phyloP scores from a whole-genome alignment of 2,888 invertebrate species.

The Amphipyra tragopoginis region DNA sequence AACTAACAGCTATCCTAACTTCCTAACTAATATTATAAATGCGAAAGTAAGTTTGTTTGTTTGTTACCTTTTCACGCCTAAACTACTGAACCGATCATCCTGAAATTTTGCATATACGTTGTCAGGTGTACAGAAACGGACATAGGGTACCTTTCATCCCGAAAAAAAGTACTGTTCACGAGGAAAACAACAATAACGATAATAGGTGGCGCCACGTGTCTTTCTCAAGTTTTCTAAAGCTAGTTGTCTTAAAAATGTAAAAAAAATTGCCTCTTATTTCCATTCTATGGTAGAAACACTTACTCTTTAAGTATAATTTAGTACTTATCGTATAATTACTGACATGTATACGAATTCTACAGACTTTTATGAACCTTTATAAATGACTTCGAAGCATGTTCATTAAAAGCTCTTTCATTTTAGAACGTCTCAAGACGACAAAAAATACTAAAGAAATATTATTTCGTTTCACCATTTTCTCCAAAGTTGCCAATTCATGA shows the following conservation, averaged over 20 bases:
- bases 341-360: conserved; percentile 3
- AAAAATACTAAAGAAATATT: conserved; percentile 67
- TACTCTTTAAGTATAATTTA: conserved; percentile 6
- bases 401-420: conserved; percentile 57
- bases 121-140: no score
- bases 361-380: conserved; percentile 29
- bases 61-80: no score
- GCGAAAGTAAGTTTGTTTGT: no score
- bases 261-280: not conserved
- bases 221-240: no score
- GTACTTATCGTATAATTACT: conserved; percentile 10
- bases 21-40: no score
- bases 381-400: conserved; percentile 49
- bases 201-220: no score
- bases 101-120: no score
- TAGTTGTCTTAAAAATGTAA: not conserved
- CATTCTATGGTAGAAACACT: not conserved
- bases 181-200: no score
- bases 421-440: conserved; percentile 58
- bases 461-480: conserved; percentile 64
- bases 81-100: no score
- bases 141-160: no score
- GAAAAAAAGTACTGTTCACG: no score
- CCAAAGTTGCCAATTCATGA: conserved; percentile 83
- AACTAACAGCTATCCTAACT: no score